Evolutionary conservation across 23 tunicate genomes (phyloP).

Genomic region (Diplosoma virens): DNA sequence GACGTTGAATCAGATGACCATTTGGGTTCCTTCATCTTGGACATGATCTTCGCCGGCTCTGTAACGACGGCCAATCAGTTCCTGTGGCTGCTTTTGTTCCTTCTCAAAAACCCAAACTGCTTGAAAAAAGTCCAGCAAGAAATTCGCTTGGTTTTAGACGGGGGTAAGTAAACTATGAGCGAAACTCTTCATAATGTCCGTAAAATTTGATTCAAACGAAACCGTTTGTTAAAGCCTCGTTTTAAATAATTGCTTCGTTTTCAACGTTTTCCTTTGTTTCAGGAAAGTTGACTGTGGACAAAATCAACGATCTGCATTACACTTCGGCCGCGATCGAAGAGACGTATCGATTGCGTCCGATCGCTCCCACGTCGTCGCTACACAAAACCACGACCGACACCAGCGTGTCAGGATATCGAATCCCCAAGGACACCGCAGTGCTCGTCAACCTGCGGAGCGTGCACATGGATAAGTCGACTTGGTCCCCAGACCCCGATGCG

Average conservation of each 20-base stretch:
- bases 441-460: conserved; percentile 79
- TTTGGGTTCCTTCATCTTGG: conserved; percentile 34
- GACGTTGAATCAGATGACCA: neutral
- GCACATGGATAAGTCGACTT: conserved; percentile 50
- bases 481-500: conserved; percentile 70
- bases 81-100: conserved; percentile 57
- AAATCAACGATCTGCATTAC: conserved; percentile 26
- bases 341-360: conserved; percentile 62
- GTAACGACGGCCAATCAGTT: conserved; percentile 43
- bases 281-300: neutral
- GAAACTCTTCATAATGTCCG: too few relatives aligned
- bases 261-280: too few relatives aligned
- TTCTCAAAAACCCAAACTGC: conserved; percentile 53
- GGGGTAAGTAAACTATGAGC: too few relatives aligned
- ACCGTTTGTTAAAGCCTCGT: too few relatives aligned
- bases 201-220: too few relatives aligned
- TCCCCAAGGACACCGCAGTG: conserved; percentile 49
- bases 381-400: conserved; percentile 64
- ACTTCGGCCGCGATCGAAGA: conserved; percentile 63
- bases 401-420: conserved; percentile 41
- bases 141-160: too few relatives aligned
- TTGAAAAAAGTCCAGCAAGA: conserved; percentile 54
- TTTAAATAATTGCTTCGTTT: too few relatives aligned
- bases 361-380: conserved; percentile 47
- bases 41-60: conserved; percentile 64